phyloP scores from a whole-genome alignment of 2,797 vertebrate genomes.

The Channa striata region DNA sequence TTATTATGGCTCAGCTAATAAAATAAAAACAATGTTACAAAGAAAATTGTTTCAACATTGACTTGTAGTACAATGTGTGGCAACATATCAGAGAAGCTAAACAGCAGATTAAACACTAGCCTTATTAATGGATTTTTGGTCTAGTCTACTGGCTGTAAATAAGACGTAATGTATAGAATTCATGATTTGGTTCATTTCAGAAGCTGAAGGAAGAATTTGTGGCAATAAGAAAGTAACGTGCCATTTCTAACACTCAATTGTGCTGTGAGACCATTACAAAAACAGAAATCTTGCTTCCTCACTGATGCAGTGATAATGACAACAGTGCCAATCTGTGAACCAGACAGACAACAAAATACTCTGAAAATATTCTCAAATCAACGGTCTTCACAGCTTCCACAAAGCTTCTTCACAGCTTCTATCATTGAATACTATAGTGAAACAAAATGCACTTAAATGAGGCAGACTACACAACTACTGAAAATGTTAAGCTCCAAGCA shows the following conservation, averaged over 20 bases:
- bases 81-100: conserved; percentile 27
- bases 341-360: conserved; percentile 21
- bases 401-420: conserved; percentile 26
- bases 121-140: conserved; percentile 36
- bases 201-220: conserved; percentile 27
- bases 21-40: conserved; percentile 48
- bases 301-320: conserved; percentile 72
- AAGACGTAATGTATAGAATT: not conserved
- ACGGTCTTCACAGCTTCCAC: conserved; percentile 30
- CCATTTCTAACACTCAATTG: conserved; percentile 13
- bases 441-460: conserved; percentile 8
- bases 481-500: conserved; percentile 3
- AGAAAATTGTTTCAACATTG: conserved; percentile 29
- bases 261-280: conserved; percentile 37
- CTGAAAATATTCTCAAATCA: conserved; percentile 29
- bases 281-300: conserved; percentile 43
- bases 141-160: not conserved
- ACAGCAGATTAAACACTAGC: conserved; percentile 14
- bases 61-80: conserved; percentile 33
- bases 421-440: not conserved
- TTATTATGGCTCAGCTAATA: conserved; percentile 58
- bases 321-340: conserved; percentile 43
- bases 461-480: not conserved
- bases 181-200: conserved; percentile 24
- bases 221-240: conserved; percentile 19